Conservation (phyloP, 30 jellyfish, hydroid and myxozoan species). For the Aurelia coerulea region DNA sequence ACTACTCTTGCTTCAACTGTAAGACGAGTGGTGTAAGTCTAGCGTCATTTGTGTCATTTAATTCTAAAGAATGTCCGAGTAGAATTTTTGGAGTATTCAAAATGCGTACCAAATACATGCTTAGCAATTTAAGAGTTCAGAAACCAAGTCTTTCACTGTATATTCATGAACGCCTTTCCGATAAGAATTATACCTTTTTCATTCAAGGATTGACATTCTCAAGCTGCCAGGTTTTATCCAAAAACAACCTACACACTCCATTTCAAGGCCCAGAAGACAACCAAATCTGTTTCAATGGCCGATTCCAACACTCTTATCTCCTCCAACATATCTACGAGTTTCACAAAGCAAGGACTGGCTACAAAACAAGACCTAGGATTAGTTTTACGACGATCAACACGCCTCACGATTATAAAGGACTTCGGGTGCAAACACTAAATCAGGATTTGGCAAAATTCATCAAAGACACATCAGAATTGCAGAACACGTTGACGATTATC, state of each 20-base stretch:
- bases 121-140: too few species aligned
- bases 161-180: too few species aligned
- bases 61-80: too few species aligned
- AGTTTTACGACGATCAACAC: slow-evolving; percentile 73
- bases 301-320: slow-evolving; percentile 73
- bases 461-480: slow-evolving; percentile 31
- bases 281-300: slow-evolving; percentile 85
- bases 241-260: slow-evolving; percentile 58
- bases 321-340: slow-evolving; percentile 47
- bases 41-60: too few species aligned
- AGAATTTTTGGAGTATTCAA: too few species aligned
- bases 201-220: slow-evolving; percentile 67
- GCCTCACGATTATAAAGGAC: slow-evolving; percentile 88
- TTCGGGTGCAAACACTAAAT: slow-evolving; percentile 85
- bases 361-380: slow-evolving; percentile 29
- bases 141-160: too few species aligned
- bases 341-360: neutral
- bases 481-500: slow-evolving; percentile 78
- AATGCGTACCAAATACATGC: too few species aligned
- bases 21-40: too few species aligned
- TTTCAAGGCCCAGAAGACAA: slow-evolving; percentile 74
- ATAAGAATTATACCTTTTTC: too few species aligned
- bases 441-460: slow-evolving; percentile 65
- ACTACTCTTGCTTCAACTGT: too few species aligned
- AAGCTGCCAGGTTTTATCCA: slow-evolving; percentile 73